Percentiles rank a stretch among this genome's conserved stretches.
Conservation (phyloP, 2,797 vertebrate genomes). For the Cuniculus paca region DNA sequence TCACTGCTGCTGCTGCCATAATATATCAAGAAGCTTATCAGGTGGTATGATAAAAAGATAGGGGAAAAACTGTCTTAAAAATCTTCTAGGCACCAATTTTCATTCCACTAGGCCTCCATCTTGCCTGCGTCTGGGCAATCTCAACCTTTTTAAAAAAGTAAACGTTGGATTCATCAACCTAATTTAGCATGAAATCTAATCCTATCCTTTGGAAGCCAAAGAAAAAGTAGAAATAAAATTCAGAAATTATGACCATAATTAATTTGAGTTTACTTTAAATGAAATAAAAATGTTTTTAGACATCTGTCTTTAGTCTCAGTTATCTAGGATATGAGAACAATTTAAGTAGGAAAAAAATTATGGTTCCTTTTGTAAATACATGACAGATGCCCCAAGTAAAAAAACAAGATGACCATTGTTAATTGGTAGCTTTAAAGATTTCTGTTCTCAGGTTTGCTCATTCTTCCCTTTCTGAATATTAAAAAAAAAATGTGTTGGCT, state of each 20-base stretch:
- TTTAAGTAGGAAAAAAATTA: neutral
- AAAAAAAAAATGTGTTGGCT: neutral
- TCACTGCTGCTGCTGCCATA: too few species aligned
- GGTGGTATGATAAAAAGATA: too few species aligned
- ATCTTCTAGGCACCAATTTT: too few species aligned
- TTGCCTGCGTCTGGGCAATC: too few species aligned
- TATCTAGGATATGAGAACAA: neutral
- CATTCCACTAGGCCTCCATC: too few species aligned
- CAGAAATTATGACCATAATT: neutral
- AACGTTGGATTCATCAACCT: neutral
- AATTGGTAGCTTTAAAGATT: neutral
- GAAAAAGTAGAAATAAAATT: neutral
- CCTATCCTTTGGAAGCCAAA: conserved; percentile 42
- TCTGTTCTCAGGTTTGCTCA: neutral
- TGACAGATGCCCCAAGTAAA: neutral
- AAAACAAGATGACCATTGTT: neutral
- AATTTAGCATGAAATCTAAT: neutral
- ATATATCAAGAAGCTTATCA: too few species aligned
- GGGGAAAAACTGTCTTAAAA: too few species aligned
- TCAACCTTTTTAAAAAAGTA: neutral
- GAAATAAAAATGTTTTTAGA: neutral
- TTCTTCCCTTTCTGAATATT: neutral
- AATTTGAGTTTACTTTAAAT: conserved; percentile 39
- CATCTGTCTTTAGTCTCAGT: neutral
- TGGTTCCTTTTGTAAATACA: neutral